phyloP scores from a whole-genome alignment of 2,113 vertebrate species.

The Amphiprion percula region DNA sequence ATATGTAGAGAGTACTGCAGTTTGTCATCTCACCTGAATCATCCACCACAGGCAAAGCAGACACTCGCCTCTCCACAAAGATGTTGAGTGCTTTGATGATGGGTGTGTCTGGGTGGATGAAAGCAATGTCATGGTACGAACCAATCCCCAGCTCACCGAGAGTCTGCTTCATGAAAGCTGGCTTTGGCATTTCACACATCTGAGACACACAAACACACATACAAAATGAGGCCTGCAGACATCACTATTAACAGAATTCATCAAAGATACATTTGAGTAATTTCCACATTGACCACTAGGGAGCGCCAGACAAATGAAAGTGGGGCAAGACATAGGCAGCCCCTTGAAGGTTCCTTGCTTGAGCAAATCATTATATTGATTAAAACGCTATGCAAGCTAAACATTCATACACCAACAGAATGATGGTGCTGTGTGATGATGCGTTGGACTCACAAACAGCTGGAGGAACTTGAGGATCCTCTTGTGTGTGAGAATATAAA shows the following conservation, averaged over 20 bases:
- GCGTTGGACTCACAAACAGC: constrained; percentile 94
- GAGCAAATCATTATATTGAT: not conserved
- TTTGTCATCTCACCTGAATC: constrained; percentile 86
- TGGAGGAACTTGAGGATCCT: constrained; percentile 99
- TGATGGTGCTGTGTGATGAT: not conserved
- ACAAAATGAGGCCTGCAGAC: not conserved
- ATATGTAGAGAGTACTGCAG: not conserved
- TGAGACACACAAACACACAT: constrained; percentile 64
- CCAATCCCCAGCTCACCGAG: constrained; percentile 96
- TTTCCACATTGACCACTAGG: constrained; percentile 55
- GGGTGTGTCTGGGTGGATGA: constrained; percentile 96
- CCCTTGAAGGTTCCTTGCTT: not conserved
- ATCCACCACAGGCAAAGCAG: constrained; percentile 96
- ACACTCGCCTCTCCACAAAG: constrained; percentile 97
- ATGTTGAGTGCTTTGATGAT: constrained; percentile 98
- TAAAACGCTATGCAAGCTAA: no score
- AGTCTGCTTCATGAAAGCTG: constrained; percentile 97
- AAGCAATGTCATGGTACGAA: constrained; percentile 95
- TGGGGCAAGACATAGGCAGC: not conserved
- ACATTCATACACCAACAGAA: not conserved
- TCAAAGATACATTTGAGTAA: not conserved
- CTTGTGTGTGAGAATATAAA: constrained; percentile 99
- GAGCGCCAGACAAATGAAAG: constrained; percentile 50
- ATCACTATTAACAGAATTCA: not conserved
- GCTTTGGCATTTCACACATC: constrained; percentile 99